Base-by-base conservation (phyloP, 2,888 invertebrate species). In the Ornithoptera alexandrae region DNA sequence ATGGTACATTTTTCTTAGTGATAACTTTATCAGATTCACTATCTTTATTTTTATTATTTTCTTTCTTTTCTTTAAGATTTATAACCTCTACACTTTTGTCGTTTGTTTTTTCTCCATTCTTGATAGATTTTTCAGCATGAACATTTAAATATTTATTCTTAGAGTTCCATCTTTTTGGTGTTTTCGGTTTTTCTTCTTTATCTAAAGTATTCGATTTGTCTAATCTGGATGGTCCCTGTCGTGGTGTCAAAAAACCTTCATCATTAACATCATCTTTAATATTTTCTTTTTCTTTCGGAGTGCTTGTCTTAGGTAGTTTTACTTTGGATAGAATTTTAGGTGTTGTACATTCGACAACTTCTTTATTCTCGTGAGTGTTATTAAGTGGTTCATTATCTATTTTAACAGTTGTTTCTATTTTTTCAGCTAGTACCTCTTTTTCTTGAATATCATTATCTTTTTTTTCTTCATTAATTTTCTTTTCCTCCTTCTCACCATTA, bases 121-220 rank as follows among this genome's bases (percentile, higher is more conserved):
- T 78, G 64, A 75, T 74, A n/a, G 62, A 64, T 68, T 76, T 77
- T 50, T 80, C 80, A 4, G 78, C 17, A 53, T 72, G 65, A 63
- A 67, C 77, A 72, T 77, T 84, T 0, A 81, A 67, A 2, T 84
- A 83, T 72, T 81, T 84, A 70, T 83, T 85, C 74, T 79, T 86
- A 1, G 86, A 86, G 65, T 75, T 84, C 68, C 84, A 82, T 10
- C 81, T 77, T 73, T 78, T 87, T 20, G 77, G 73, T 24, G 77
- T 60, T 69, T 78, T 82, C 1, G 72, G 22, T 71, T 78, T 82
- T 24, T 81, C 80, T n/a, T 69, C 76, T 71, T 78, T 80, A 61
- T 83, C 82, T 59, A 61, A 71, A 17, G 65, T 62, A 56, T 65
- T 72, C 2, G 70, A 67, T 69, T 71, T 73, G 7, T 75, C 75